Evolutionary conservation across 1,140 invertebrate genomes (phyloP).

Genomic region (Ceratina calcarata): DNA sequence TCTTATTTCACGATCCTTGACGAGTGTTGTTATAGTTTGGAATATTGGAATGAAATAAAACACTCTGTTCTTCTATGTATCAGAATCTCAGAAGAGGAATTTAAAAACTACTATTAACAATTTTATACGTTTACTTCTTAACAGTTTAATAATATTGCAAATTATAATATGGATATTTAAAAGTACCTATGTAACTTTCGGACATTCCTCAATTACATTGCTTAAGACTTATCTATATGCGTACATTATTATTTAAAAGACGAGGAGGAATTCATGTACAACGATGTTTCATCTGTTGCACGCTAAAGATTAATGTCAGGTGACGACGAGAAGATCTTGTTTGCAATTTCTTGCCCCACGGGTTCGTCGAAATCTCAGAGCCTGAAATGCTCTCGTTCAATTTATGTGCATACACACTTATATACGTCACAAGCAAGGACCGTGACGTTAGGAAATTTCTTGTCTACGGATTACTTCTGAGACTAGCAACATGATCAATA

Average conservation of each 20-base stretch:
- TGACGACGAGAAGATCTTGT: constrained; percentile 57
- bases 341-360: constrained; percentile 63
- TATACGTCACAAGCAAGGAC: constrained; percentile 1
- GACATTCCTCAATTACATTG: too few species aligned
- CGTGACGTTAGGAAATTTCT: constrained; percentile 47
- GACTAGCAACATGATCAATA: constrained; percentile 41
- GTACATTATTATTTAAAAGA: background rate
- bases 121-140: too few species aligned
- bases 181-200: too few species aligned
- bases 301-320: constrained; percentile 59
- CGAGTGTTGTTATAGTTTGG: too few species aligned
- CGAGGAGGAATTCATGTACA: constrained; percentile 1
- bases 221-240: too few species aligned
- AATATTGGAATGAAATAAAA: too few species aligned
- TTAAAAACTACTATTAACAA: too few species aligned
- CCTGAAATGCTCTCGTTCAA: constrained; percentile 48
- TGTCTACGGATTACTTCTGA: constrained; percentile 8
- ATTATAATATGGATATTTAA: too few species aligned
- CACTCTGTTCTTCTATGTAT: too few species aligned
- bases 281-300: constrained; percentile 58
- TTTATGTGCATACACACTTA: constrained; percentile 16
- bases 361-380: constrained; percentile 54
- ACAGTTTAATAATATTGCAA: too few species aligned
- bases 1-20: too few species aligned
- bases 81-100: too few species aligned